These are phyloP conservation scores for Malacosoma neustria DNA, from an alignment of 2,888 invertebrate genomes.

Conservation along the genomic window DNA sequence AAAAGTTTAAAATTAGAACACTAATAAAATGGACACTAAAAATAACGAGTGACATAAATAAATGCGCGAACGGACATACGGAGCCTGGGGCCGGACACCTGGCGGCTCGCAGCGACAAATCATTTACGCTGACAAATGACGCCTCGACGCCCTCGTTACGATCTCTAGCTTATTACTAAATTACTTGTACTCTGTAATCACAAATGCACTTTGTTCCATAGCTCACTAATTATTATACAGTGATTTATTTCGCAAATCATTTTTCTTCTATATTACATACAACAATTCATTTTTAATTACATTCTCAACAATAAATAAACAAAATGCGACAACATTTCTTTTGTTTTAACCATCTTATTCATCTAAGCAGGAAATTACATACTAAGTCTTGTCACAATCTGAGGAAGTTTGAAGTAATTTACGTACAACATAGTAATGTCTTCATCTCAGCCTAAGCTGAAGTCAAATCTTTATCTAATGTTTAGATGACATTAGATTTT, in stretches of 20 bases:
- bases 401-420: too few relatives aligned
- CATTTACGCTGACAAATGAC: constrained; percentile 12
- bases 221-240: not conserved
- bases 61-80: constrained; percentile 26
- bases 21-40: constrained; percentile 20
- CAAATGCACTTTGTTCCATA: constrained; percentile 16
- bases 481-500: too few relatives aligned
- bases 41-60: constrained; percentile 36
- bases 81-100: constrained; percentile 30
- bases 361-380: too few relatives aligned
- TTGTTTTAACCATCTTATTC: too few relatives aligned
- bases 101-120: constrained; percentile 21
- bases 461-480: too few relatives aligned
- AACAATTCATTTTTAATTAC: too few relatives aligned
- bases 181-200: constrained; percentile 14
- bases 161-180: constrained; percentile 12
- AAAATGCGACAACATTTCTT: too few relatives aligned
- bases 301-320: too few relatives aligned
- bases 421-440: too few relatives aligned
- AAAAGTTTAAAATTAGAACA: constrained; percentile 18
- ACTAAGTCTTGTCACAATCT: too few relatives aligned
- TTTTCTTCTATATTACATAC: not conserved
- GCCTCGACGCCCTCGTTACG: not conserved
- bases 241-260: not conserved
- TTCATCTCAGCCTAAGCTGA: too few relatives aligned